Percentiles rank a stretch among this genome's conserved stretches.
Evolutionary conservation across 2,888 invertebrate genomes (phyloP).

Genomic region (Tribolium freemani): DNA sequence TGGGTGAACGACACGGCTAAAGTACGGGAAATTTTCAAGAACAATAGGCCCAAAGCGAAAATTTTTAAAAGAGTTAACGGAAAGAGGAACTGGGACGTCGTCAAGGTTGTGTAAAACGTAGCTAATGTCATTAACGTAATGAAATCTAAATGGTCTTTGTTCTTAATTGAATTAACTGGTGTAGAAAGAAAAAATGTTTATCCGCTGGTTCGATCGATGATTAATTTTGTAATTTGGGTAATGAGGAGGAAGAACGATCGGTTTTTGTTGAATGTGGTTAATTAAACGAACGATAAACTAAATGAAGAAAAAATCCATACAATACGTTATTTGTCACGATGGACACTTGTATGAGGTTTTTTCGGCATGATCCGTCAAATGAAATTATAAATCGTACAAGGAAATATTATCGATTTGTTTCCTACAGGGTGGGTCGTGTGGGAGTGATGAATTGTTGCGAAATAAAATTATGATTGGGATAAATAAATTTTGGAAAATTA

Average conservation of each 20-base stretch:
- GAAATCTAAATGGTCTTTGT: constrained; percentile 18
- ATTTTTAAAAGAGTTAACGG: neutral
- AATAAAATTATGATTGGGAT: neutral
- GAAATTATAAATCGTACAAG: constrained; percentile 11
- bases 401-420: constrained; percentile 5
- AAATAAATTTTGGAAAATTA: neutral
- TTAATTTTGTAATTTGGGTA: constrained; percentile 16
- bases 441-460: neutral
- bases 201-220: constrained; percentile 13
- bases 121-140: constrained; percentile 16
- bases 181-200: constrained; percentile 16
- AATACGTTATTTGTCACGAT: constrained; percentile 12
- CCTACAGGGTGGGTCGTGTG: neutral
- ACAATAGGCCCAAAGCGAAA: neutral
- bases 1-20: constrained; percentile 29
- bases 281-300: constrained; percentile 1
- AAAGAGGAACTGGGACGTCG: neutral
- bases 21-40: neutral
- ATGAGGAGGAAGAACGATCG: constrained; percentile 14
- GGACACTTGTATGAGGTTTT: neutral
- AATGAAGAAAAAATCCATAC: neutral
- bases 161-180: constrained; percentile 14
- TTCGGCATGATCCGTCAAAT: constrained; percentile 10
- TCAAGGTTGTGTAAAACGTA: constrained; percentile 24
- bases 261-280: neutral